These are phyloP conservation scores for Drosophila ohnishii DNA, from an alignment of 1,140 invertebrate species.

Conservation along the genomic window DNA sequence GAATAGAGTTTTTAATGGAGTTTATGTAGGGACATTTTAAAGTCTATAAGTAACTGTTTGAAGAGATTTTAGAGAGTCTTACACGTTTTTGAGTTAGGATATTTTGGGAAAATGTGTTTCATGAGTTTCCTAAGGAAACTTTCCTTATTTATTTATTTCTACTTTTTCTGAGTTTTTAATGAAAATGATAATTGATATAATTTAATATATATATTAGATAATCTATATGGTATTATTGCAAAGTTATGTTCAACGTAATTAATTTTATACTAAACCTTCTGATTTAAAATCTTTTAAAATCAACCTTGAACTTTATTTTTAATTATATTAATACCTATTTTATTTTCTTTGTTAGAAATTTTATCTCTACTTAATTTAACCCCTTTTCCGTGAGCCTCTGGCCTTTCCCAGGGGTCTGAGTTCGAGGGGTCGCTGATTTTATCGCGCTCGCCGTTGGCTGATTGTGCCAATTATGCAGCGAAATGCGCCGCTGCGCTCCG, in stretches of 20 bases:
- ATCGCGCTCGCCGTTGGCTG: conserved; percentile 71
- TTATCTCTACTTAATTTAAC: background rate
- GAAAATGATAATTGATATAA: too few relatives aligned
- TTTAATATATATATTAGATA: too few relatives aligned
- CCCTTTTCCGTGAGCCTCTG: conserved; percentile 8
- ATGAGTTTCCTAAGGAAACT: too few relatives aligned
- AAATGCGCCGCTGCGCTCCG: conserved; percentile 57
- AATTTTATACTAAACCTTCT: too few relatives aligned
- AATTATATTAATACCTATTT: background rate
- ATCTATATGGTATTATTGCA: too few relatives aligned
- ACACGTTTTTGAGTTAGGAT: too few relatives aligned
- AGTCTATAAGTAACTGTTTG: background rate
- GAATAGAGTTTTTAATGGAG: background rate
- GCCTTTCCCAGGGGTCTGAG: conserved; percentile 2
- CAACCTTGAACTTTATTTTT: too few relatives aligned
- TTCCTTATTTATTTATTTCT: too few relatives aligned
- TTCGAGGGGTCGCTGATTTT: conserved; percentile 54
- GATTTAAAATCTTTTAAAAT: too few relatives aligned
- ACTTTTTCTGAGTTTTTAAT: too few relatives aligned
- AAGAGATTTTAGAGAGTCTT: background rate
- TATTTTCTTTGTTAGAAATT: background rate
- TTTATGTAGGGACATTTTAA: background rate
- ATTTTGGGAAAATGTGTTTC: too few relatives aligned
- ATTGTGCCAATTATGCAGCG: conserved; percentile 79
- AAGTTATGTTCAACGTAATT: too few relatives aligned